phyloP scores from a whole-genome alignment of 2,888 invertebrate genomes.

The Anodontia alba region DNA sequence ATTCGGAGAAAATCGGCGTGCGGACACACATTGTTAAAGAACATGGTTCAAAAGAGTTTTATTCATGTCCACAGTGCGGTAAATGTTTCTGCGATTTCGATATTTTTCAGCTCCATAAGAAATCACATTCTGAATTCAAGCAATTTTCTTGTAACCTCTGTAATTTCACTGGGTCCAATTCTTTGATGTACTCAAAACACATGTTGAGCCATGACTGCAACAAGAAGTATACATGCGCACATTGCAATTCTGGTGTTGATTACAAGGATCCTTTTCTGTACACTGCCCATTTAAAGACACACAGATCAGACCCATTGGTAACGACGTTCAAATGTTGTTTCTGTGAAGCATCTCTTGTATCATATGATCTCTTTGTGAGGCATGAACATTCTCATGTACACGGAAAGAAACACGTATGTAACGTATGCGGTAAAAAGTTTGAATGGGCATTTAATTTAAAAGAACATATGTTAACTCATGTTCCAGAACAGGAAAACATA shows the following conservation, averaged over 20 bases:
- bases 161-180: slow-evolving; percentile 72
- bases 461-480: slow-evolving; percentile 71
- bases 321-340: slow-evolving; percentile 73
- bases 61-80: slow-evolving; percentile 75
- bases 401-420: slow-evolving; percentile 64
- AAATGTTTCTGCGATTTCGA: slow-evolving; percentile 67
- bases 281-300: slow-evolving; percentile 72
- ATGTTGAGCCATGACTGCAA: slow-evolving; percentile 66
- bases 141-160: slow-evolving; percentile 71
- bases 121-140: slow-evolving; percentile 70
- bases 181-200: slow-evolving; percentile 72
- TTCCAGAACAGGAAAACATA: slow-evolving; percentile 15
- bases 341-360: slow-evolving; percentile 64
- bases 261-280: slow-evolving; percentile 75
- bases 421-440: slow-evolving; percentile 69
- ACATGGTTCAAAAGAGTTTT: slow-evolving; percentile 65
- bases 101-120: slow-evolving; percentile 71
- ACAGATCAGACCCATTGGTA: slow-evolving; percentile 66
- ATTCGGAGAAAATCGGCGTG: slow-evolving; percentile 73
- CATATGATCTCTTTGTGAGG: slow-evolving; percentile 73
- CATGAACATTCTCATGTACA: slow-evolving; percentile 77
- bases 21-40: slow-evolving; percentile 73
- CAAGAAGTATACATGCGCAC: slow-evolving; percentile 65
- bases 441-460: slow-evolving; percentile 65
- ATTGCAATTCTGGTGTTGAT: slow-evolving; percentile 59